Conservation (phyloP, 2,888 invertebrate species). For the Mesopsocus fuscifrons region DNA sequence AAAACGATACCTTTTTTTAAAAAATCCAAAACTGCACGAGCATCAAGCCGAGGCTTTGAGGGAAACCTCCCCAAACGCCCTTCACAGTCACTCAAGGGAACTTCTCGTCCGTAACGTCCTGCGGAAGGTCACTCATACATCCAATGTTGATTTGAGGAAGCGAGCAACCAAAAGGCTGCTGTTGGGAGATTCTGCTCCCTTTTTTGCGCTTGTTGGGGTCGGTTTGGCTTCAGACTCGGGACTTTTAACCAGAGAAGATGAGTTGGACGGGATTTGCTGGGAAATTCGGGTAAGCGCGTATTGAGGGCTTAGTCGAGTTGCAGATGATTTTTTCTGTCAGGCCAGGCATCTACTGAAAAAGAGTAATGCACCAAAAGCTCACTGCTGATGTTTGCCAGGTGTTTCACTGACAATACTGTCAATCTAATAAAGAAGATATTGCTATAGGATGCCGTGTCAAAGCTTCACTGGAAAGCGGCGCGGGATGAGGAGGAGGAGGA, state of each 20-base stretch:
- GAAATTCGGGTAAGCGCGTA: slow-evolving; percentile 43
- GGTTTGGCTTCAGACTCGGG: slow-evolving; percentile 54
- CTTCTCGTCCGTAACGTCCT: slow-evolving; percentile 49
- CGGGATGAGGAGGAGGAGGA: slow-evolving; percentile 28
- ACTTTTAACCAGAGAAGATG: slow-evolving; percentile 54
- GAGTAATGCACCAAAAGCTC: too few relatives aligned
- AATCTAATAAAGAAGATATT: too few relatives aligned
- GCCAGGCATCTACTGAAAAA: too few relatives aligned
- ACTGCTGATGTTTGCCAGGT: too few relatives aligned
- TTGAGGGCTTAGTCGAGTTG: too few relatives aligned
- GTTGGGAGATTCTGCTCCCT: slow-evolving; percentile 49
- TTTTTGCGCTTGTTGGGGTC: slow-evolving; percentile 53
- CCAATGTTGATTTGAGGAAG: slow-evolving; percentile 39
- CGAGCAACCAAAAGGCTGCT: slow-evolving; percentile 41
- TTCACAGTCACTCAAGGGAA: slow-evolving; percentile 33
- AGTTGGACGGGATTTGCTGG: slow-evolving; percentile 56
- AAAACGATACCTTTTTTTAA: slow-evolving; percentile 16
- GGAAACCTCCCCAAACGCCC: slow-evolving; percentile 19
- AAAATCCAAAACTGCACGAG: slow-evolving; percentile 16
- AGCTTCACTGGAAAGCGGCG: slow-evolving; percentile 33
- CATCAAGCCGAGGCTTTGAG: slow-evolving; percentile 15
- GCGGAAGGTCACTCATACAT: slow-evolving; percentile 43
- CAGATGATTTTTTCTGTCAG: too few relatives aligned
- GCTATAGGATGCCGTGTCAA: slow-evolving; percentile 35
- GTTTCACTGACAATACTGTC: too few relatives aligned